Conservation (phyloP, 2,888 invertebrate species). For the Exephanes ischioxanthus region DNA sequence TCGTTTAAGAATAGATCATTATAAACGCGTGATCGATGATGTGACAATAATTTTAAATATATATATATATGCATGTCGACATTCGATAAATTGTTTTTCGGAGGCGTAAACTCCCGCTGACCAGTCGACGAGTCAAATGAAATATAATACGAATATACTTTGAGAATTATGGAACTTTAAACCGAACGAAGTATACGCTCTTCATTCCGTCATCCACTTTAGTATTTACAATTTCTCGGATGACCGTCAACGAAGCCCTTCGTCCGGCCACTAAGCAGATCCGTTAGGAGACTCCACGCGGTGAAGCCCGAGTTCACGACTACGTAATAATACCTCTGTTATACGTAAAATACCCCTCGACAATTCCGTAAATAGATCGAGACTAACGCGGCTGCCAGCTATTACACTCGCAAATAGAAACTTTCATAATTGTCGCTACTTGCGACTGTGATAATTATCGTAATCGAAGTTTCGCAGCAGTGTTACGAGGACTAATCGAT, state of each 20-base stretch:
- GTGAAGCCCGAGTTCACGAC: slow-evolving; percentile 31
- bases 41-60: too few species aligned
- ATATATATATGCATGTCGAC: too few species aligned
- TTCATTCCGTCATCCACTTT: background rate
- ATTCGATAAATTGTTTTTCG: too few species aligned
- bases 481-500: slow-evolving; percentile 57
- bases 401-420: slow-evolving; percentile 27
- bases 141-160: too few species aligned
- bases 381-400: background rate
- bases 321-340: slow-evolving; percentile 4
- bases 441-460: slow-evolving; percentile 8
- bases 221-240: slow-evolving; percentile 10
- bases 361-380: background rate
- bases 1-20: too few species aligned
- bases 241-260: slow-evolving; percentile 44
- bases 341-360: slow-evolving; percentile 5
- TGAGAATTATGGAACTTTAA: background rate
- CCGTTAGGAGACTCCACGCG: slow-evolving; percentile 32
- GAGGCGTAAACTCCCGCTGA: too few species aligned
- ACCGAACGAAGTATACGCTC: background rate
- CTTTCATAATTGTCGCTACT: slow-evolving; percentile 25
- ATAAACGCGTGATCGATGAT: too few species aligned
- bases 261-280: slow-evolving; percentile 34
- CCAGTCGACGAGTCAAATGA: background rate
- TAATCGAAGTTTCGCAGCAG: slow-evolving; percentile 50